Base-by-base conservation (phyloP, 2,888 invertebrate genomes). In the Phania funesta region DNA sequence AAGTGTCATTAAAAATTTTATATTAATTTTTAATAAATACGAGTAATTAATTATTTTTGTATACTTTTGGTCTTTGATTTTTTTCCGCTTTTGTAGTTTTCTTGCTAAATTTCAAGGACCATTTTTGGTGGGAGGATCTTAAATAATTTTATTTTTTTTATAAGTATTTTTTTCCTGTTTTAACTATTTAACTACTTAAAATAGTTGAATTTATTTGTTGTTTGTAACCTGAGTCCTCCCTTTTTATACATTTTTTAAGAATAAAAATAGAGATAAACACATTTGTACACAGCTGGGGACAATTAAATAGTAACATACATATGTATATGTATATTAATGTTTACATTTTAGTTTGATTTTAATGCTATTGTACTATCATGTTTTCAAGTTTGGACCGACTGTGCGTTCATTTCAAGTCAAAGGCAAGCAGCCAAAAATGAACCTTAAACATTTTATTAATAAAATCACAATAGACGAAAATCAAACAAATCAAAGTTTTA, bases 161-260 rank as follows among this genome's bases (percentile, higher is more conserved):
- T 76, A 60, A 60, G 41, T 52, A 38, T 13, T n/a, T 41, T 41
- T 80, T 54, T 56, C 46, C 18, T 67, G 35, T 35, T 65, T 8
- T 62, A 41, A 70, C 70, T 78, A 78, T 48, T 71, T 50, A 60
- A 54, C 82, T 82, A 75, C 78, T 78, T 74, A 78, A 74, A 78
- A 78, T 78, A 78, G 78, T 77, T 81, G 54, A 24, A n/a, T 48
- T 71, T 73, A n/a, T 75, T 58, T 41, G 9, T 48, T 64, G 18
- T 60, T 32, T 75, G 22, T 65, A 70, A 65, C 74, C 82, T 78
- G 78, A 78, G 82, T 82, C 82, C 82, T 82, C 82, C 82, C 82
- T 58, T 68, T 56, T 11, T 44, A 7, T 16, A 38, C 41, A 7
- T 16, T 18, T 16, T 44, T 64, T 29, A 22, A 29, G 38, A 8